A percentile compares a stretch with the other conserved stretches of the same genome.
phyloP scores from a whole-genome alignment of 2,113 vertebrate species.

The Eonycteris spelaea region DNA sequence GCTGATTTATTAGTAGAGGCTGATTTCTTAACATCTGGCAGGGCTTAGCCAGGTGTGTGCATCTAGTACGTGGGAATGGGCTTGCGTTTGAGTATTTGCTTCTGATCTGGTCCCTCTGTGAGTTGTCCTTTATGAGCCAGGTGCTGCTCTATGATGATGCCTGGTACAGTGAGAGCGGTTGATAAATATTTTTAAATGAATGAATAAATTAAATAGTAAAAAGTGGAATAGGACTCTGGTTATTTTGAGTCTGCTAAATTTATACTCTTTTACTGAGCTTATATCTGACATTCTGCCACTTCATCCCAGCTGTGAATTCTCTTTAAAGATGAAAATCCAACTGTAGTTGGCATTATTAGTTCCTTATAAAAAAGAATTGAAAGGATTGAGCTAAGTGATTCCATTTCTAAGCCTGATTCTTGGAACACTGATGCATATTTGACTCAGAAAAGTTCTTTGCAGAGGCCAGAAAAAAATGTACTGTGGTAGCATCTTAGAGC shows the following conservation, averaged over 20 bases:
- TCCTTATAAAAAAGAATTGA: not conserved
- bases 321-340: constrained; percentile 15
- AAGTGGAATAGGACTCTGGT: not conserved
- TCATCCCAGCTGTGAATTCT: constrained; percentile 4
- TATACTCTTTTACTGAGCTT: not conserved
- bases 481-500: not conserved
- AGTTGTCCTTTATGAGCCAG: not conserved
- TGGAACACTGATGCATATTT: not conserved
- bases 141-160: not conserved
- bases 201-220: not conserved
- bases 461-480: not conserved
- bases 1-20: not conserved
- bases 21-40: not conserved
- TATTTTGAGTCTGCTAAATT: not conserved
- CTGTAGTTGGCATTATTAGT: not conserved
- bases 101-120: not conserved
- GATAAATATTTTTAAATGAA: not conserved
- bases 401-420: constrained; percentile 10
- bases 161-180: not conserved
- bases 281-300: not conserved
- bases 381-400: not conserved
- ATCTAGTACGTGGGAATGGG: accelerated
- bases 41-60: not conserved
- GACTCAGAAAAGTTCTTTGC: constrained; percentile 33
- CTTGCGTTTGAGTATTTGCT: not conserved